phyloP scores from a whole-genome alignment of 2,888 invertebrate species.

The Cataglyphis livida region DNA sequence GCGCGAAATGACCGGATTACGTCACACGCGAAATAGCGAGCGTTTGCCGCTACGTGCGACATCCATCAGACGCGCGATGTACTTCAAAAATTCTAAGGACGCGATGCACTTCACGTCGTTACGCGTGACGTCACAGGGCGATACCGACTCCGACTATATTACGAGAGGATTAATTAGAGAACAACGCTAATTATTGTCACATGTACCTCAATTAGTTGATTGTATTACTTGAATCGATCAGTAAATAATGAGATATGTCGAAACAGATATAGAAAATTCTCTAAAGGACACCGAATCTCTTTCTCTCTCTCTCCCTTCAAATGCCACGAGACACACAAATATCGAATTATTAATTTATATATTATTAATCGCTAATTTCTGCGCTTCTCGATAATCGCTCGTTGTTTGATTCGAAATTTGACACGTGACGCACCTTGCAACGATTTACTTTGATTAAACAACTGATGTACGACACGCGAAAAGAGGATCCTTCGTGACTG shows the following conservation, averaged over 20 bases:
- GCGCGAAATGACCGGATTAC: not conserved
- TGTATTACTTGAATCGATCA: not conserved
- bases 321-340: no score
- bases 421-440: not conserved
- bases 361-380: no score
- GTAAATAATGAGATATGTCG: not conserved
- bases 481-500: no score
- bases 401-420: no score
- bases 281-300: not conserved
- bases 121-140: not conserved
- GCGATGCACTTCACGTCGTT: not conserved
- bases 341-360: no score
- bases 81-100: not conserved
- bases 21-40: not conserved
- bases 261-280: not conserved
- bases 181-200: not conserved
- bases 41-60: no score
- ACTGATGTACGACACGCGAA: no score
- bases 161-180: no score
- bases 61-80: not conserved
- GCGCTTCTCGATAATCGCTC: no score
- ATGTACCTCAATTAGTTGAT: not conserved
- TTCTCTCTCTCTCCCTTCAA: no score
- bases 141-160: not conserved
- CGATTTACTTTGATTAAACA: not conserved